Base-by-base conservation (phyloP, 2,113 vertebrate genomes). In the Turnix velox region DNA sequence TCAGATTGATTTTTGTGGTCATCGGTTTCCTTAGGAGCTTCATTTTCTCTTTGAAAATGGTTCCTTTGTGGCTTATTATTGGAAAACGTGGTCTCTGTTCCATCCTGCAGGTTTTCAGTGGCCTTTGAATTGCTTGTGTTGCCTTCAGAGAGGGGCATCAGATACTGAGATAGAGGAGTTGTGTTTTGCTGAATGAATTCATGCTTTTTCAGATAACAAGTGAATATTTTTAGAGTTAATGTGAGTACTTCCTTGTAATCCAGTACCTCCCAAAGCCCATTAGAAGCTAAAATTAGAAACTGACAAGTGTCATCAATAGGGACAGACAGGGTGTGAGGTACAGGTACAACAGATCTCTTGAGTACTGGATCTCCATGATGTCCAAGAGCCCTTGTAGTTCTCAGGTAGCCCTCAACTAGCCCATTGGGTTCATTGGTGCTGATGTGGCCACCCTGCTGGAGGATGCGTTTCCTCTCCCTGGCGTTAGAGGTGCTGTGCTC, bases 281-380 rank as follows among this genome's bases (percentile, higher is more conserved):
- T 94, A 33, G 97, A 98, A 88, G 97, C 96, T 78, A 97, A 88
- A 90, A 98, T 88, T 63, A 98, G 91, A 63, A 97, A 96, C 84
- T 97, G 95, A 33, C 96, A 96, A 24, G 96, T 95, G 11, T 93
- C 84, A 57, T 95, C 94, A 6, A 93, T 91, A 72, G 93, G 96
- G 25, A 97, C 72, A 69, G 97, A 97, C 9, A 96, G 17, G 4
- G 89, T 97, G 20, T 94, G 77, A 54, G 93, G 96, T 92, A 86
- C 93, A 42, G 97, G 96, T 74, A 96, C 97, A 76, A 98, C 35
- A 16, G 63, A 91, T 66, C 75, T 93, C 79, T 97, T 98, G 59
- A 97, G 66, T 54, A 67, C 73, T 37, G 39, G 55, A 48, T 97
- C 84, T 78, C 96, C 97, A 2, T 98, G 97, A 90, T 97, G 84